Conservation (phyloP, 2,888 invertebrate genomes). For the Drosophila melanosoma region DNA sequence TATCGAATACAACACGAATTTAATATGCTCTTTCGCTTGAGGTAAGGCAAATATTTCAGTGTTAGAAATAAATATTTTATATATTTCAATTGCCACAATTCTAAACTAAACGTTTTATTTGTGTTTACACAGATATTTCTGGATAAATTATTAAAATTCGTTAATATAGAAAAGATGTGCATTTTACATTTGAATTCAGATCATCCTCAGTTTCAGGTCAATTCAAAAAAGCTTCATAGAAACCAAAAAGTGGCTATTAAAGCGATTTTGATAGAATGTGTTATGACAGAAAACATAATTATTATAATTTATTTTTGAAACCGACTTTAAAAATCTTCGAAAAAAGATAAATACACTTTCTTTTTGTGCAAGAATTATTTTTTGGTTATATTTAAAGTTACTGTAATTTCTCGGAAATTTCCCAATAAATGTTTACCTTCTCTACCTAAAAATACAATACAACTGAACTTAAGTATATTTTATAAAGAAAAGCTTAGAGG, state of each 20-base stretch:
- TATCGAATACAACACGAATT: constrained; percentile 11
- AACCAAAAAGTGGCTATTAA: background rate
- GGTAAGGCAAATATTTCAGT: background rate
- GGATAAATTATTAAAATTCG: background rate
- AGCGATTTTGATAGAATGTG: background rate
- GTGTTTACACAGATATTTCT: background rate
- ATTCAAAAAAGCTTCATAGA: background rate
- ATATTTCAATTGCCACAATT: background rate
- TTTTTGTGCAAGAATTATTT: background rate
- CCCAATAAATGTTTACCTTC: background rate
- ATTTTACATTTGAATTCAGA: too few relatives aligned
- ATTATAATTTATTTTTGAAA: background rate
- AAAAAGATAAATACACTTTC: background rate
- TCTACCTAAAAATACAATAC: background rate
- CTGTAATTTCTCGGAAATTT: background rate
- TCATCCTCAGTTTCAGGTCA: background rate
- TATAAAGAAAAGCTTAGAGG: constrained; percentile 5
- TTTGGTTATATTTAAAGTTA: background rate
- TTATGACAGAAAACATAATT: background rate
- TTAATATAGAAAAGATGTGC: background rate
- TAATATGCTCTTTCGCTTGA: constrained; percentile 1
- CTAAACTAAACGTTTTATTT: background rate
- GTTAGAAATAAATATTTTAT: background rate
- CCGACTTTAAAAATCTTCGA: background rate
- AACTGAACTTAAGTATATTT: constrained; percentile 6